These are phyloP conservation scores for Cephus pulcher DNA, from an alignment of 2,888 invertebrate species.

Conservation along the genomic window DNA sequence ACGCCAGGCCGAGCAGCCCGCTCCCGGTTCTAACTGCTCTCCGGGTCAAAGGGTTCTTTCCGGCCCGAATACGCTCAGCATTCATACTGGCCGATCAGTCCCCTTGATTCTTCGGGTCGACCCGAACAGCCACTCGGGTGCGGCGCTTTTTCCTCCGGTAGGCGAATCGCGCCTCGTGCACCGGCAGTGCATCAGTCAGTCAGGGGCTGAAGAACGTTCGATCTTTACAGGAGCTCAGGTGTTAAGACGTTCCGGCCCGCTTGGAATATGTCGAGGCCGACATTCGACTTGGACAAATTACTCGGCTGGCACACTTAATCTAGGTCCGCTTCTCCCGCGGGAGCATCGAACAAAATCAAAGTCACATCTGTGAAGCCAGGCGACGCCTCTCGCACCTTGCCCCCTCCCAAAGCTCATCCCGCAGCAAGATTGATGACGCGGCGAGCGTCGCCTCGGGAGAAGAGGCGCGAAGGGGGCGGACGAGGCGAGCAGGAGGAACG, in stretches of 20 bases:
- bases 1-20: not conserved
- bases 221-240: slow-evolving; percentile 40
- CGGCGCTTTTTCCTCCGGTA: not conserved
- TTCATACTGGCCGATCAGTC: too few relatives aligned
- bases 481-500: too few relatives aligned
- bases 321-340: slow-evolving; percentile 58
- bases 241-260: slow-evolving; percentile 29
- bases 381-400: slow-evolving; percentile 36
- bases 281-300: slow-evolving; percentile 52
- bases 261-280: slow-evolving; percentile 36
- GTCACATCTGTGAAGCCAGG: slow-evolving; percentile 65
- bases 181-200: too few relatives aligned
- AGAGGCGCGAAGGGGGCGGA: too few relatives aligned
- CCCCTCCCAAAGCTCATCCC: slow-evolving; percentile 49
- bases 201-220: too few relatives aligned
- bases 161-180: too few relatives aligned
- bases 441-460: slow-evolving; percentile 8
- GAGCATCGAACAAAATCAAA: slow-evolving; percentile 59
- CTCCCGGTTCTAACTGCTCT: not conserved
- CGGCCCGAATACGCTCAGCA: too few relatives aligned
- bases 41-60: too few relatives aligned
- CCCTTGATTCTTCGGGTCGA: too few relatives aligned
- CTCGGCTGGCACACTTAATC: slow-evolving; percentile 57
- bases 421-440: slow-evolving; percentile 62
- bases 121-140: not conserved